A percentile compares a stretch with the other conserved stretches of the same genome.
Evolutionary conservation across 2,113 vertebrate genomes (phyloP).

Genomic region (Alligator sinensis): DNA sequence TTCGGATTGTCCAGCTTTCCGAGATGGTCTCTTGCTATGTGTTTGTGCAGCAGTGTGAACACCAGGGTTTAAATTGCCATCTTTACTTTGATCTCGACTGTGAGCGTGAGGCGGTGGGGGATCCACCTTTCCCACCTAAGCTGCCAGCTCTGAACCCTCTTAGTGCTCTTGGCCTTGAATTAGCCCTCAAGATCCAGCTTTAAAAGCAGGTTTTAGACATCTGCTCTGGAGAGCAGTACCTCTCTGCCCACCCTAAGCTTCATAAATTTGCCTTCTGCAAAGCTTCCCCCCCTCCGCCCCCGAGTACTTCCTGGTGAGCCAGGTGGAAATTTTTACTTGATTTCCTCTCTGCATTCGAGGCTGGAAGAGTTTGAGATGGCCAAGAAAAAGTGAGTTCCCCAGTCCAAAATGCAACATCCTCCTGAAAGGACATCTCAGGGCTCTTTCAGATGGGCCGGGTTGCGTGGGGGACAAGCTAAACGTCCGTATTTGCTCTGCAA

Average conservation of each 20-base stretch:
- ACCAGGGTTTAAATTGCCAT: not conserved
- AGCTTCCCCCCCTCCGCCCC: not conserved
- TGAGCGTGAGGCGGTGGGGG: not conserved
- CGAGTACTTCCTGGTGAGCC: conserved; percentile 3
- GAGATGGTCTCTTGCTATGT: not conserved
- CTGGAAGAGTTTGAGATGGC: conserved; percentile 34
- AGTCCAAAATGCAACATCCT: conserved; percentile 7
- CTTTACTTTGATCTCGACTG: not conserved
- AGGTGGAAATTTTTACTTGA: conserved; percentile 19
- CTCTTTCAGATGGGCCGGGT: not conserved
- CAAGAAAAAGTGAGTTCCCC: conserved; percentile 39
- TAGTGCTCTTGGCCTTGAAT: not conserved
- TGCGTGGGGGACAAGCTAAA: not conserved
- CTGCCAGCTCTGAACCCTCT: not conserved
- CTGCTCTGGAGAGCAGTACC: not conserved
- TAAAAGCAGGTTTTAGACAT: not conserved
- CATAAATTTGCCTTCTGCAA: not conserved
- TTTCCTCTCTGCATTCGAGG: conserved; percentile 61
- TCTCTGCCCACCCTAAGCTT: accelerated
- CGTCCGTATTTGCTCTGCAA: conserved; percentile 55
- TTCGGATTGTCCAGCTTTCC: not conserved
- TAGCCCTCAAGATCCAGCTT: not conserved
- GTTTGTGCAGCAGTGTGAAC: not conserved
- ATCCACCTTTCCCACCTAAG: not conserved
- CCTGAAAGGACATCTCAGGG: conserved; percentile 10